phyloP scores from a whole-genome alignment of 1,140 invertebrate species.

The Aphelinus atriplicis region DNA sequence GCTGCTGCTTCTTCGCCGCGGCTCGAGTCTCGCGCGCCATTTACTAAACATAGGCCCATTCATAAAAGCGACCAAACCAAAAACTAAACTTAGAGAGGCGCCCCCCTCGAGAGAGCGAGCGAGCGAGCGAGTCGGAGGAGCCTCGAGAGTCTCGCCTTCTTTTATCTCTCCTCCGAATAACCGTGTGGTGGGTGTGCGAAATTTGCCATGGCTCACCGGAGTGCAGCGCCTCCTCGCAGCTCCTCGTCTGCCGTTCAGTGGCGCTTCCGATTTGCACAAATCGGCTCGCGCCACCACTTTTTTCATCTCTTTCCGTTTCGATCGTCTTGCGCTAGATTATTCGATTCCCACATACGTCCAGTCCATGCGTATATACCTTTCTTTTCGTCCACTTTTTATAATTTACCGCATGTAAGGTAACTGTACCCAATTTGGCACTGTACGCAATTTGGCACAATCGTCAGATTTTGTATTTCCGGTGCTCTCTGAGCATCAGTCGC shows the following conservation, averaged over 20 bases:
- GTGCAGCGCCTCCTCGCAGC: too few relatives aligned
- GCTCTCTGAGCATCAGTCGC: too few relatives aligned
- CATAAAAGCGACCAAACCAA: conserved; percentile 49
- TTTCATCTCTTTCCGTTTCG: not conserved
- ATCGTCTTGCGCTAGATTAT: too few relatives aligned
- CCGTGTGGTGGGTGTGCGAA: too few relatives aligned
- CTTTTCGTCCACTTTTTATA: not conserved
- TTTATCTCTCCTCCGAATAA: conserved; percentile 8
- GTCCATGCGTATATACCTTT: not conserved
- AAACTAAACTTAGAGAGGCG: conserved; percentile 46
- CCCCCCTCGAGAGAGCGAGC: not conserved
- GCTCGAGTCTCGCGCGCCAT: conserved; percentile 36
- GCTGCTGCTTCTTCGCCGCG: conserved; percentile 19
- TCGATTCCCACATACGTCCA: not conserved
- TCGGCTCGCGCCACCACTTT: not conserved
- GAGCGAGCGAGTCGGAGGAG: too few relatives aligned
- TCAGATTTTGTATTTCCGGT: too few relatives aligned
- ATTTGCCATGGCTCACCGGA: too few relatives aligned
- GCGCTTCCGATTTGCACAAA: not conserved
- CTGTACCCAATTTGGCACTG: too few relatives aligned
- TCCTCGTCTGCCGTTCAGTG: not conserved
- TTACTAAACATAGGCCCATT: conserved; percentile 57
- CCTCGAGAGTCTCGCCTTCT: conserved; percentile 4
- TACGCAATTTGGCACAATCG: too few relatives aligned
- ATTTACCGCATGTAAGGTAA: too few relatives aligned